Conservation (phyloP, 2,888 invertebrate genomes). For the Oscheius onirici region DNA sequence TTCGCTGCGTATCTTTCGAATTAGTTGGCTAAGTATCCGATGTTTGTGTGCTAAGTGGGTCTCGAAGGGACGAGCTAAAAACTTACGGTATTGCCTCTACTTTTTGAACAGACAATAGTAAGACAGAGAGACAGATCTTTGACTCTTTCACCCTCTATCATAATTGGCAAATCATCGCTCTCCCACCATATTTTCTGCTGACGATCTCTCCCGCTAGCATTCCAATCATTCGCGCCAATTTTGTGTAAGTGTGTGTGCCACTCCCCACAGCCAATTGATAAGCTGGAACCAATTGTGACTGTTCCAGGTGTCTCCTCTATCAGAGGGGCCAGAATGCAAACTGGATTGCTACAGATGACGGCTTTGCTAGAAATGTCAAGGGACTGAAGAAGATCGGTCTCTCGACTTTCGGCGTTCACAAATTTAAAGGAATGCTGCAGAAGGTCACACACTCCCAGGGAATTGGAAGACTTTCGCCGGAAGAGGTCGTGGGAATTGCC, state of each 20-base stretch:
- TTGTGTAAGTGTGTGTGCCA: neutral
- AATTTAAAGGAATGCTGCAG: neutral
- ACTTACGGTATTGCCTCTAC: too few species aligned
- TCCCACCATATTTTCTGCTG: neutral
- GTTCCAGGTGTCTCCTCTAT: constrained; percentile 42
- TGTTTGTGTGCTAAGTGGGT: too few species aligned
- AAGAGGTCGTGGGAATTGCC: constrained; percentile 71
- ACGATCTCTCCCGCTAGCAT: neutral
- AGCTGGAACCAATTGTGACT: neutral
- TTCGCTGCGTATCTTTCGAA: too few species aligned
- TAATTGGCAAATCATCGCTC: neutral
- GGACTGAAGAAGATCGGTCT: constrained; percentile 59
- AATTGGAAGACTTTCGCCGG: constrained; percentile 72
- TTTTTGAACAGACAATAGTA: too few species aligned
- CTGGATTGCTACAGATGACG: constrained; percentile 56
- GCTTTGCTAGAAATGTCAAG: constrained; percentile 44
- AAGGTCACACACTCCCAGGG: constrained; percentile 66
- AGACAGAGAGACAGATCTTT: too few species aligned
- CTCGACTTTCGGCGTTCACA: constrained; percentile 42
- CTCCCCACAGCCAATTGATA: constrained; percentile 10
- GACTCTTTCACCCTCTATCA: neutral
- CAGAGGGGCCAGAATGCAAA: constrained; percentile 47
- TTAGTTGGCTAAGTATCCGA: too few species aligned
- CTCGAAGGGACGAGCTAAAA: too few species aligned
- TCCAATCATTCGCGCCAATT: neutral